These are phyloP conservation scores for Metellina segmentata DNA, from an alignment of 2,888 invertebrate genomes.

Conservation along the genomic window DNA sequence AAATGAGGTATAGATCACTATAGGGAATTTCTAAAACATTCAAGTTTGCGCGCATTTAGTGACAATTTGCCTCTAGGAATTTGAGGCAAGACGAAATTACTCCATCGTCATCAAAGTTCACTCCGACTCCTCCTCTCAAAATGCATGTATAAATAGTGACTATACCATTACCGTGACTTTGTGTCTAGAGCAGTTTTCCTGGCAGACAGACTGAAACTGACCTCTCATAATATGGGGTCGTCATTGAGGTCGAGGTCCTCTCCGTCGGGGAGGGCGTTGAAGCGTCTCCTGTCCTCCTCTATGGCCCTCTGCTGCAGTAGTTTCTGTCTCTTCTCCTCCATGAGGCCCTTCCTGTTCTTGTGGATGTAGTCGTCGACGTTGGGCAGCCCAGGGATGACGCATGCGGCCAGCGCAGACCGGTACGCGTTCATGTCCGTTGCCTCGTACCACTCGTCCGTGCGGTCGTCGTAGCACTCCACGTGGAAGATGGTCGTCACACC, in stretches of 20 bases:
- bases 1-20: no score
- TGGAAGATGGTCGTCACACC: conserved; percentile 86
- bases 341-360: conserved; percentile 90
- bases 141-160: not conserved
- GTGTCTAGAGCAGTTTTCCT: no score
- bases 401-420: conserved; percentile 90
- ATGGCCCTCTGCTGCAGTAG: conserved; percentile 82
- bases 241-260: not conserved
- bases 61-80: no score
- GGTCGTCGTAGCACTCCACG: conserved; percentile 89
- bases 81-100: no score
- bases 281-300: not conserved
- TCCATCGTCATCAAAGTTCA: not conserved
- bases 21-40: no score
- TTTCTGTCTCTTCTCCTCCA: conserved; percentile 93
- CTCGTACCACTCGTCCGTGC: conserved; percentile 85
- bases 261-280: not conserved
- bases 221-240: no score
- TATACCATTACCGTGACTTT: not conserved
- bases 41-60: no score
- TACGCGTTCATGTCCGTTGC: conserved; percentile 90
- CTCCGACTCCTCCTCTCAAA: not conserved
- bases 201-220: no score
- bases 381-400: conserved; percentile 86
- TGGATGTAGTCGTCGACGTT: conserved; percentile 83